Evolutionary conservation across 2,888 invertebrate genomes (phyloP), one percentile per base, ranked within the genome.

Genomic region (Camptogramma bilineatum): DNA sequence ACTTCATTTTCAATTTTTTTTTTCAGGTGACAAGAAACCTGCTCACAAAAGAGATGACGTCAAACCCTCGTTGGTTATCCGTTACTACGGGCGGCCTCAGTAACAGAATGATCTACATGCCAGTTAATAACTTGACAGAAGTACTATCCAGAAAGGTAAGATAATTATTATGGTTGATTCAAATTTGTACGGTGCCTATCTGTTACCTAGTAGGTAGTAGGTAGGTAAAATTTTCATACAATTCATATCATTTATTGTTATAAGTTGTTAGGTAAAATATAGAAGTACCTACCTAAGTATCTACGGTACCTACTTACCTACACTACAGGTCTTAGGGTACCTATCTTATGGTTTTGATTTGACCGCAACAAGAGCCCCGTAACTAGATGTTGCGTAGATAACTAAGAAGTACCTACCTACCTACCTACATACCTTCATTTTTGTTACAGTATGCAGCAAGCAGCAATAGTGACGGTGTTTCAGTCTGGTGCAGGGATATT

Each of bases 71-170:
- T 0, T 0, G 61, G 0, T 0, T 0, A 0, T 51, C 9, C 3
- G 0, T 74, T 2, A 18, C 57, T 3, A 55, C 62, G 0, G 77
- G 70, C 0, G 34, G 44, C 0, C 59, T 70, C 1, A 34, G 44
- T 0, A 48, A 62, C 2, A 73, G 76, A 9, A 86, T 89, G 88
- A 68, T 73, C 0, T 89, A 80, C 55, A 61, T 85, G 71, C 90
- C 90, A 0, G 64, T 73, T 0, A 82, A 70, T 55, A 81, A 82
- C 17, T 31, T 87, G 1, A 83, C 86, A 0, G 79, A 88, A 75
- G 80, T 83, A 0, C 44, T 89, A 4, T 81, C 87, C 3, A 81
- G 87, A 74, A 47, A 52, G 16, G 85, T 87, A 73, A 80, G 52
- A 16, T 16, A 42, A 7, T 28, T 52, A 8, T 9, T 10, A 34